Evolutionary conservation across 2,888 invertebrate species (phyloP).

Genomic region (Blomia tropicalis): DNA sequence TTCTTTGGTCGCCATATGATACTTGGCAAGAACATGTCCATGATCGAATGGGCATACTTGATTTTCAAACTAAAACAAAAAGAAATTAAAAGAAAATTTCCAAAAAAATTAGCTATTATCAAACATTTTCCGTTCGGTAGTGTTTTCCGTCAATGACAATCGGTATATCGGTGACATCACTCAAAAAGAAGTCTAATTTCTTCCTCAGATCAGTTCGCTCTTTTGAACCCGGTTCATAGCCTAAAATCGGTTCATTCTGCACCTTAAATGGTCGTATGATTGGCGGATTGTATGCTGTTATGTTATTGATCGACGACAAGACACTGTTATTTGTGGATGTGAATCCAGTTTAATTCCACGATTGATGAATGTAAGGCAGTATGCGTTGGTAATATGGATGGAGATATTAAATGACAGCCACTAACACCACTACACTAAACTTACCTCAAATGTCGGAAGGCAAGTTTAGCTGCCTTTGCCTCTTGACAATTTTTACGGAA

Average conservation of each 20-base stretch:
- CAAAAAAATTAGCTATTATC: slow-evolving; percentile 34
- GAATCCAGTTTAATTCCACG: no score
- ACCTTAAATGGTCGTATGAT: slow-evolving; percentile 50
- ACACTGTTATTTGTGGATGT: no score
- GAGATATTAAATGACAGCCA: no score
- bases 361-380: no score
- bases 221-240: slow-evolving; percentile 62
- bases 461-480: no score
- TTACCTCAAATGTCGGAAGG: no score
- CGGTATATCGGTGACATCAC: slow-evolving; percentile 65
- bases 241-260: slow-evolving; percentile 60
- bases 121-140: slow-evolving; percentile 48
- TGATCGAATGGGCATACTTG: slow-evolving; percentile 89
- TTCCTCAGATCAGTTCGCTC: slow-evolving; percentile 58
- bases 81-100: neutral
- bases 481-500: no score
- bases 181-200: slow-evolving; percentile 49
- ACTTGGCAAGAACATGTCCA: slow-evolving; percentile 67
- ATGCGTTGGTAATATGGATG: no score
- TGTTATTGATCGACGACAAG: no score
- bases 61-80: slow-evolving; percentile 42
- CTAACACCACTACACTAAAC: no score
- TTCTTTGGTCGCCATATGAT: slow-evolving; percentile 69
- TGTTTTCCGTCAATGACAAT: slow-evolving; percentile 89
- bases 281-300: slow-evolving; percentile 10